Conservation (phyloP, 2,797 vertebrate species). For the Apogon talboti region DNA sequence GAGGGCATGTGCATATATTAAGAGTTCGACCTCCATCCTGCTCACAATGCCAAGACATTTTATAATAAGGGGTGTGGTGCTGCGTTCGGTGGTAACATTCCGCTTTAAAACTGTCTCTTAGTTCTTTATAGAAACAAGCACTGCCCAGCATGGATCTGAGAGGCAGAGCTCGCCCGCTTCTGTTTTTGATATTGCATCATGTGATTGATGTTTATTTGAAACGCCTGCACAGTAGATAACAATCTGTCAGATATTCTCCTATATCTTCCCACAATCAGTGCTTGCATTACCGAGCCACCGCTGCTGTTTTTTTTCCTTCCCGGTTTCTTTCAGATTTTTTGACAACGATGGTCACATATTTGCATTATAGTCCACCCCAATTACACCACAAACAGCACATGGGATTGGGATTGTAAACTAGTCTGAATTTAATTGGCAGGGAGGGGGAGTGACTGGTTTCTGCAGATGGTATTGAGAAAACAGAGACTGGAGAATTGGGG, state of each 20-base stretch:
- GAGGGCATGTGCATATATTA: background rate
- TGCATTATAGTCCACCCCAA: slow-evolving; percentile 16
- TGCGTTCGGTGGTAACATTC: background rate
- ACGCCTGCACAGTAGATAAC: slow-evolving; percentile 20
- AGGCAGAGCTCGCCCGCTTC: slow-evolving; percentile 2
- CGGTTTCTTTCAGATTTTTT: background rate
- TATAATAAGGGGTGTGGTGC: background rate
- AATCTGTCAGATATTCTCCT: slow-evolving; percentile 22
- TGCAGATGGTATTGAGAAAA: slow-evolving; percentile 45
- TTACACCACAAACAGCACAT: slow-evolving; percentile 22
- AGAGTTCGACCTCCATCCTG: background rate
- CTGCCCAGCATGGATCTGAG: slow-evolving; percentile 12
- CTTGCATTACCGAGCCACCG: background rate
- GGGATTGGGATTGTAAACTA: slow-evolving; percentile 26
- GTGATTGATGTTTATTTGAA: slow-evolving; percentile 48
- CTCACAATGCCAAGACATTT: slow-evolving; percentile 9
- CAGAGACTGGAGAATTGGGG: slow-evolving; percentile 15
- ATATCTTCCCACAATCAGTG: slow-evolving; percentile 20
- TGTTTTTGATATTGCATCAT: slow-evolving; percentile 37
- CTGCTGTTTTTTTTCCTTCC: background rate
- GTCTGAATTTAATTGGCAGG: slow-evolving; percentile 33
- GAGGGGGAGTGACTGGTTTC: slow-evolving; percentile 21
- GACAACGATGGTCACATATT: slow-evolving; percentile 21
- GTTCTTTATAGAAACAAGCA: slow-evolving; percentile 20
- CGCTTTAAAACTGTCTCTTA: slow-evolving; percentile 15